A percentile compares a stretch with the other conserved stretches of the same genome.
Evolutionary conservation across 2,888 invertebrate genomes (phyloP).

Genomic region (Chironomus tentans): DNA sequence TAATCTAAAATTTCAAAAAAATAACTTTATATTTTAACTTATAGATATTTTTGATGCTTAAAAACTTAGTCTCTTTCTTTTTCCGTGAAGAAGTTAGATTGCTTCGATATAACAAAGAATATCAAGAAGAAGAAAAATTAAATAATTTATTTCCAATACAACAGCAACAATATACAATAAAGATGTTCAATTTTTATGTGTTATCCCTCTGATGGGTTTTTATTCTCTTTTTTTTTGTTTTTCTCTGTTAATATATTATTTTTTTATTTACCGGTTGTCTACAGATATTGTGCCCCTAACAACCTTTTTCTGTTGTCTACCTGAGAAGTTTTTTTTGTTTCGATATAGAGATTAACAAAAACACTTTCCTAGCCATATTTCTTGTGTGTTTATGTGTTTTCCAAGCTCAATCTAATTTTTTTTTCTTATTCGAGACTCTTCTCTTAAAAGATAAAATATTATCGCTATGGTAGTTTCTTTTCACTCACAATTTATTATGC

Average conservation of each 20-base stretch:
- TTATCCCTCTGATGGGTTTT: constrained; percentile 18
- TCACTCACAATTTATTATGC: constrained; percentile 14
- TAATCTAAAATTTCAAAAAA: no score
- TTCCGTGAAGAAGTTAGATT: neutral
- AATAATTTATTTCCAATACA: constrained; percentile 16
- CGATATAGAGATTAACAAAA: constrained; percentile 21
- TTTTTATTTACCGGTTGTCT: neutral
- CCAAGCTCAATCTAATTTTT: neutral
- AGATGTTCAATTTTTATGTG: constrained; percentile 18
- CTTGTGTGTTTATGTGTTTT: constrained; percentile 17
- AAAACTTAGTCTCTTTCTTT: no score
- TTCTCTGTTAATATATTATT: neutral
- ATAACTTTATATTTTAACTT: no score
- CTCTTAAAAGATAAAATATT: constrained; percentile 3
- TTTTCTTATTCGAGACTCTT: neutral
- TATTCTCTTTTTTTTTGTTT: neutral
- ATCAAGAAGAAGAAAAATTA: constrained; percentile 2
- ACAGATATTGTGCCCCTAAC: neutral
- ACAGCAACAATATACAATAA: neutral
- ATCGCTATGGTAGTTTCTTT: constrained; percentile 14
- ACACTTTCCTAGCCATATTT: constrained; percentile 19
- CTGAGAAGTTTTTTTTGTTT: neutral
- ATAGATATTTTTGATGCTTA: no score
- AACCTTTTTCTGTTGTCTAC: constrained; percentile 10
- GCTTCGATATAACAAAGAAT: neutral